Evolutionary conservation across 2,888 invertebrate genomes (phyloP).

Genomic region (Thecocarcelia acutangulata): DNA sequence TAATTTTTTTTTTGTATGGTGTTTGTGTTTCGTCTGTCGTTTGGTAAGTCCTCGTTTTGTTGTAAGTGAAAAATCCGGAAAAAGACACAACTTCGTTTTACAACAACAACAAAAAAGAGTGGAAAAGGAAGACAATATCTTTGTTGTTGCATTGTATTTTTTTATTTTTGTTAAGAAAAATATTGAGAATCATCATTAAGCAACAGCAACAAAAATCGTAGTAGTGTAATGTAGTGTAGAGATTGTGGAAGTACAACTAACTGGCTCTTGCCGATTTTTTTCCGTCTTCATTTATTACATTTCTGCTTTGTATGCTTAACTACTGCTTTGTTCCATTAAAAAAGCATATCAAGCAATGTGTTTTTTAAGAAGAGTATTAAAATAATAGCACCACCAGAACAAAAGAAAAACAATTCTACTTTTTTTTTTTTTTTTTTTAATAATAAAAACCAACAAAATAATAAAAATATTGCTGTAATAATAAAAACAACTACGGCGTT

Average conservation of each 20-base stretch:
- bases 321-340: conserved; percentile 24
- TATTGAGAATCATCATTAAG: conserved; percentile 54
- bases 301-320: conserved; percentile 9
- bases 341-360: conserved; percentile 20
- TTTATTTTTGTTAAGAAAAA: conserved; percentile 50
- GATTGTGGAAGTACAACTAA: conserved; percentile 51
- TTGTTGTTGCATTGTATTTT: conserved; percentile 34
- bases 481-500: conserved; percentile 21
- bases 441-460: conserved; percentile 35
- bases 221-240: conserved; percentile 57
- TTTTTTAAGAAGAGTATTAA: conserved; percentile 48
- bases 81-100: conserved; percentile 67
- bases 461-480: conserved; percentile 26
- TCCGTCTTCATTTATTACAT: conserved; percentile 45
- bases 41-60: conserved; percentile 64
- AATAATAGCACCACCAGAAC: conserved; percentile 52
- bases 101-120: conserved; percentile 47
- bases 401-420: conserved; percentile 53
- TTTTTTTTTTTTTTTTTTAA: conserved; percentile 7
- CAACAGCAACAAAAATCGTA: conserved; percentile 38
- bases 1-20: conserved; percentile 41
- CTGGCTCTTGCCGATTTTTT: conserved; percentile 47
- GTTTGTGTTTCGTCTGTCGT: conserved; percentile 58
- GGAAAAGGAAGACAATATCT: conserved; percentile 56
- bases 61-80: conserved; percentile 70